Percentiles rank a stretch among this genome's conserved stretches.
These are phyloP conservation scores for Diogma glabrata DNA, from an alignment of 2,888 invertebrate genomes.

Conservation along the genomic window DNA sequence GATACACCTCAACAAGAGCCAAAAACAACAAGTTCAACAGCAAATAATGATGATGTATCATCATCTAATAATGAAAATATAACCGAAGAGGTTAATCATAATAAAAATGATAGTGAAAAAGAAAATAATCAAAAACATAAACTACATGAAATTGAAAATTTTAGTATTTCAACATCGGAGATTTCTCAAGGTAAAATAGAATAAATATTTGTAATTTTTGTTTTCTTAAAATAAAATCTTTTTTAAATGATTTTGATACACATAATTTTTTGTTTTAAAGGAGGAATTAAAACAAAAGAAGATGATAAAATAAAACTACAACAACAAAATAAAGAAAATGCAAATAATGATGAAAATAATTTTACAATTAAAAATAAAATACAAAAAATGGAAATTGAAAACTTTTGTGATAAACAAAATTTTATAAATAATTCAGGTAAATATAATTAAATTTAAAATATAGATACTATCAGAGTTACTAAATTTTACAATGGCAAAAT, in stretches of 20 bases:
- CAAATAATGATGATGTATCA: background rate
- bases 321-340: slow-evolving; percentile 5
- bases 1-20: slow-evolving; percentile 2
- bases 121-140: slow-evolving; percentile 5
- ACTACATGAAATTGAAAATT: slow-evolving; percentile 12
- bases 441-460: too few relatives aligned
- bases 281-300: slow-evolving; percentile 5
- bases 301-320: slow-evolving; percentile 3
- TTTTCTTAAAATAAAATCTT: too few relatives aligned
- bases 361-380: slow-evolving; percentile 8
- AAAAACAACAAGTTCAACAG: slow-evolving; percentile 33
- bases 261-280: too few relatives aligned
- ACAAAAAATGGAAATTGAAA: slow-evolving; percentile 8
- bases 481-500: too few relatives aligned
- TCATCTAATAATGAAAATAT: slow-evolving; percentile 4
- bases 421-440: too few relatives aligned
- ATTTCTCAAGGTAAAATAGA: too few relatives aligned
- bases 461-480: too few relatives aligned
- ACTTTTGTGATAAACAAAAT: too few relatives aligned
- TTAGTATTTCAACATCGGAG: too few relatives aligned
- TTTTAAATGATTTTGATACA: too few relatives aligned
- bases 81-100: background rate
- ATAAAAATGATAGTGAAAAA: background rate
- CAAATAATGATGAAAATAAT: slow-evolving; percentile 8
- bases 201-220: too few relatives aligned